Base-by-base conservation (phyloP, 2,888 invertebrate genomes). In the Tipula lateralis region DNA sequence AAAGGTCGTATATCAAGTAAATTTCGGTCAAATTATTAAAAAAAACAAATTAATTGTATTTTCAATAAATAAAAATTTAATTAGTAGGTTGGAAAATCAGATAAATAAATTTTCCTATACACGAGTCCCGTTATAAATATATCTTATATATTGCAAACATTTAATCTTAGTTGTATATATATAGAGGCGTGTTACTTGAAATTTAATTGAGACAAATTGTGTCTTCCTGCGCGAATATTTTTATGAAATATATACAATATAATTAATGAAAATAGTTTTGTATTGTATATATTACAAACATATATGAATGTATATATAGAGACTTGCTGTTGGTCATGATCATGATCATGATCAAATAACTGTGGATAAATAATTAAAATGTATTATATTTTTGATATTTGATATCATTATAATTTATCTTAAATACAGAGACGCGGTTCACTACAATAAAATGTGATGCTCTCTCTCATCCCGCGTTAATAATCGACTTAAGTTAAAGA, bases 131-230 rank as follows among this genome's bases (percentile, higher is more conserved):
- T 66, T 66, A 66, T 66, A n/a, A 16, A 6, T 16, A 50, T n/a
- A 5, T 50, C n/a, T n/a, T 24, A 50, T 12, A 50, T 36, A 36
- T 50, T 12, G 16, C 16, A 50, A 50, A 16, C 19, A 66, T 44
- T 44, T 44, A 16, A 44, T 44, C 44, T 44, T 66, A 19, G 0
- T 16, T 7, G 4, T 50, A 66, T 66, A 66, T 66, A 66, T 24
- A 66, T 66, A 24, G 66, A 24, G 66, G 66, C 66, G 66, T 66
- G 66, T 24, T 24, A 24, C 24, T 24, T 66, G 44, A 7, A 66
- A 66, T 66, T 66, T 66, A 66, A 66, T 66, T 66, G 24, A 66
- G 66, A 66, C 66, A 66, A 66, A 66, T 66, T 66, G 66, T 66
- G 24, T 66, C 66, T 66, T 66, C 66, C 66, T 66, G 66, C 9